A percentile compares a stretch with the other conserved stretches of the same genome.
These are phyloP conservation scores for Ectemnius continuus DNA, from an alignment of 2,888 invertebrate genomes.

Conservation along the genomic window DNA sequence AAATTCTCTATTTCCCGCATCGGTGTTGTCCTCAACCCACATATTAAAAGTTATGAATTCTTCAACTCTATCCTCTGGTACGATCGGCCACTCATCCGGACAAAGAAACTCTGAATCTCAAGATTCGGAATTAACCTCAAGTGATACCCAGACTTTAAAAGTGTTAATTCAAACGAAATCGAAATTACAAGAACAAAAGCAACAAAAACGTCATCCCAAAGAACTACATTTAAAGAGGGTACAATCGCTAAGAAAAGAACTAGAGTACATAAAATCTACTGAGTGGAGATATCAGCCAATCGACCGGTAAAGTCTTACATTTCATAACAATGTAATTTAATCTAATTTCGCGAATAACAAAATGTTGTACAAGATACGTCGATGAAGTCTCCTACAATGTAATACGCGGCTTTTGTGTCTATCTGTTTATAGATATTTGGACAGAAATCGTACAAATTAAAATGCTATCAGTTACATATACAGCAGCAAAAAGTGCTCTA, in stretches of 20 bases:
- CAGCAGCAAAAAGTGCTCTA: constrained; percentile 43
- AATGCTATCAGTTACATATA: constrained; percentile 53
- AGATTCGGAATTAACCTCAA: constrained; percentile 69
- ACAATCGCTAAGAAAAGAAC: constrained; percentile 85
- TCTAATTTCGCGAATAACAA: not conserved
- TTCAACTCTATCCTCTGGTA: constrained; percentile 69
- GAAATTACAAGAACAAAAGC: constrained; percentile 80
- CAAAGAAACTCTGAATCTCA: constrained; percentile 73
- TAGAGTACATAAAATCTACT: constrained; percentile 87
- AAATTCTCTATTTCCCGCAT: too few species aligned
- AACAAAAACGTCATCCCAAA: constrained; percentile 80
- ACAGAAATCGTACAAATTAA: constrained; percentile 52
- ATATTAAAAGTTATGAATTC: constrained; percentile 70
- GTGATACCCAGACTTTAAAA: constrained; percentile 67
- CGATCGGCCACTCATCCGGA: constrained; percentile 67
- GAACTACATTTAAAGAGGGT: constrained; percentile 87
- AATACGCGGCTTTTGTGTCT: constrained; percentile 6
- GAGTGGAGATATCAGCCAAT: constrained; percentile 89
- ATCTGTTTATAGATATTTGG: constrained; percentile 47
- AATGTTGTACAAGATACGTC: not conserved
- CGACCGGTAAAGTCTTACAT: constrained; percentile 80
- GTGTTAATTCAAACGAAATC: constrained; percentile 80
- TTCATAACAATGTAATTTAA: not conserved
- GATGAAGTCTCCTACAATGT: not conserved
- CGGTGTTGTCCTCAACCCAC: not conserved